Evolutionary conservation across 2,888 invertebrate genomes (phyloP), one percentile per base, ranked within the genome.

Genomic region (Acanthosepion esculentum): DNA sequence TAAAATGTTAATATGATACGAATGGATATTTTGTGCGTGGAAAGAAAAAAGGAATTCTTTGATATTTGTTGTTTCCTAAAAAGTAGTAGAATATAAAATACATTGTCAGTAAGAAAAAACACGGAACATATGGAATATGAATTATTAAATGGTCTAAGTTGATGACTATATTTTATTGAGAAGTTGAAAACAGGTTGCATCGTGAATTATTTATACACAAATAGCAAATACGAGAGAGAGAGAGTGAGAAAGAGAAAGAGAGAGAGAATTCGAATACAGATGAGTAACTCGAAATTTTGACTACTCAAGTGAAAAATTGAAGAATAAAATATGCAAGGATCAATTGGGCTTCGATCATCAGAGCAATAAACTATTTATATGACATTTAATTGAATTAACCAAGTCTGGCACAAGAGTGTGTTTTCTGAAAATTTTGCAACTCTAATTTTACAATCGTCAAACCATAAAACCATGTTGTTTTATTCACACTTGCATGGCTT

Each of bases 221-320:
- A n/a, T 78, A 1, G 15, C n/a, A n/a, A 12, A 78, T n/a, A 78
- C n/a, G 78, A 78, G 12, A n/a, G 29, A 78, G 10, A 64, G 26
- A 53, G 53, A 78, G 12, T 12, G 29, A 78, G 10, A 64, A 5
- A 53, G 53, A 53, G 53, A 53, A 0, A 53, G 64, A 64, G 8
- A 26, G 0, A 64, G 26, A n/a, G 10, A 4, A 7, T 12, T 29
- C 1, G 12, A n/a, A n/a, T 29, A 15, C 18, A 15, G 78, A 78
- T 78, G 78, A 78, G 33, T 78, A 78, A 78, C n/a, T 78, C 78
- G n/a, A 33, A 78, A n/a, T n/a, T 78, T 78, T n/a, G 78, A 78
- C n/a, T 78, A n/a, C 78, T n/a, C 78, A 12, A n/a, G n/a, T 78
- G 78, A 78, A 33, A 78, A 78, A 78, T 78, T 78, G 78, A 78